Base-by-base conservation (phyloP, 2,797 vertebrate genomes). In the Setipinna tenuifilis region DNA sequence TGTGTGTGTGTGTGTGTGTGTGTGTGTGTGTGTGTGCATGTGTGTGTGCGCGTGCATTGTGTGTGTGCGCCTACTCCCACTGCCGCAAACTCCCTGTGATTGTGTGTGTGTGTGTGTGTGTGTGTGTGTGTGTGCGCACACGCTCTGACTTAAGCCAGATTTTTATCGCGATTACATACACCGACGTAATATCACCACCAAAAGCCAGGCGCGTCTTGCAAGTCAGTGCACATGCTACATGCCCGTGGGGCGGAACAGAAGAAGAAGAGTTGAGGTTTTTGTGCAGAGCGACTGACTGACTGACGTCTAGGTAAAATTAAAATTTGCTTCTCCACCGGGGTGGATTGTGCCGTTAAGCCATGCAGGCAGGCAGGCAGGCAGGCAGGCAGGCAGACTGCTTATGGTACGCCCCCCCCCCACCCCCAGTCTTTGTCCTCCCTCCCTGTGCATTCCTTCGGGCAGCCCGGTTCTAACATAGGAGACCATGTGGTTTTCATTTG, bases 1-100 rank as follows among this genome's bases (percentile, higher is more conserved):
- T 41, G 19, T 81, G 35, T 35, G 6, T 46, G 9, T 41, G 35
- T 87, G 85, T 71, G 85, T 2, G 84, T 59, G 86, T 75, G 41
- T n/a, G 31, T 83, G 57, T 44, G 14, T 78, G 83, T 57, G 83
- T 89, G 87, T 88, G 88, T 83, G 85, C 35, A 44, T 58, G 68
- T 35, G 86, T 83, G 84, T 85, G 25, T 61, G 82, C 50, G 82
- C 54, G 16, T 62, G 50, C 35, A n/a, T n/a, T 48, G 46, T 48
- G 46, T 48, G 46, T 48, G 46, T 48, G 46, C n/a, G n/a, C 35
- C 35, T 41, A 41, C 5, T 41, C 5, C 35, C 35, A 41, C 35
- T 41, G 35, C 5, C 35, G 35, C 35, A 41, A 41, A 41, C 35
- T 2, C 2, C 35, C 35, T 41, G 35, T 41, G 35, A 41, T 41